These are phyloP conservation scores for Pantherophis guttatus DNA, from an alignment of 2,113 vertebrate species.

Conservation along the genomic window DNA sequence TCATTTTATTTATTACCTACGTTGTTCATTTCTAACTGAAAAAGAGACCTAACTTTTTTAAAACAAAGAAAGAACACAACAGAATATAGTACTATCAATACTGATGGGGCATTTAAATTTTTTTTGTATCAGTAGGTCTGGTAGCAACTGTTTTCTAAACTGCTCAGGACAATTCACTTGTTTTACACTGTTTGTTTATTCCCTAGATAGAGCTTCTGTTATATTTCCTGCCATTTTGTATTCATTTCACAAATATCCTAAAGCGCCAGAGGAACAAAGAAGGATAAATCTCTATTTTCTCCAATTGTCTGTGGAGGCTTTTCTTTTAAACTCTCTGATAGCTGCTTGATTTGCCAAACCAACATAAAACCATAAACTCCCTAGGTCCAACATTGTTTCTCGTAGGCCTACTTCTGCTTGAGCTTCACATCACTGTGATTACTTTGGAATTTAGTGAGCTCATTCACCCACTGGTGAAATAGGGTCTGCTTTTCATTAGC, in stretches of 20 bases:
- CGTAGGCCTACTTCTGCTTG: not conserved
- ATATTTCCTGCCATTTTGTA: slow-evolving; percentile 1
- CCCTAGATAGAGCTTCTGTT: not conserved
- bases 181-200: not conserved
- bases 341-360: not conserved
- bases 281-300: slow-evolving; percentile 2
- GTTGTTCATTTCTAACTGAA: not conserved
- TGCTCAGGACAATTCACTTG: not conserved
- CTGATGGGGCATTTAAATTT: not conserved
- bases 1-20: not conserved
- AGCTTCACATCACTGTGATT: not conserved
- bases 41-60: not conserved
- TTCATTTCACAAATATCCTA: slow-evolving; percentile 5
- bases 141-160: not conserved
- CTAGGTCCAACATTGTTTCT: not conserved
- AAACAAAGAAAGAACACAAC: not conserved
- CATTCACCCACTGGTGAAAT: not conserved
- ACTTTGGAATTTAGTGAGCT: not conserved
- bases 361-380: not conserved
- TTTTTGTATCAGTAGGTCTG: not conserved
- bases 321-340: not conserved
- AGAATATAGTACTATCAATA: not conserved
- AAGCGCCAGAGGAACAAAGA: not conserved
- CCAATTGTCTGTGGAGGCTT: not conserved
- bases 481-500: not conserved